Evolutionary conservation across 1,140 invertebrate species (phyloP).

Genomic region (Diabrotica undecimpunctata): DNA sequence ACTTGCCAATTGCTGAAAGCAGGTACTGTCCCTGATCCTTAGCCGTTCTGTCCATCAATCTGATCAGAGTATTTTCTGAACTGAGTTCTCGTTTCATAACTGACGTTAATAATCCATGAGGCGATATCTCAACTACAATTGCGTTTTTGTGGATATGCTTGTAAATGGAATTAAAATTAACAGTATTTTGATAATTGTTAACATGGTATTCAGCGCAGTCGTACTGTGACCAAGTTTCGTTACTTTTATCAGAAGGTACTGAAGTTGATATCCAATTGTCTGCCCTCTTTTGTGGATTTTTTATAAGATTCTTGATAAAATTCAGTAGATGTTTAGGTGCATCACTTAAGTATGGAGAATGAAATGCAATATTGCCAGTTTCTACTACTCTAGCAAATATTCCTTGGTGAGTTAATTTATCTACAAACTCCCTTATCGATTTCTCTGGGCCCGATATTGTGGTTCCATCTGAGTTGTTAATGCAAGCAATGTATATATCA

Average conservation of each 20-base stretch:
- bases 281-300: constrained; percentile 71
- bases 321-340: constrained; percentile 64
- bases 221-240: constrained; percentile 66
- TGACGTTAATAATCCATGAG: constrained; percentile 83
- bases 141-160: constrained; percentile 81
- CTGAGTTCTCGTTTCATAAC: constrained; percentile 54
- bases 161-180: constrained; percentile 77
- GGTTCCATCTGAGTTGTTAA: constrained; percentile 86
- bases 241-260: constrained; percentile 80
- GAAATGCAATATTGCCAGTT: constrained; percentile 86
- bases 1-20: constrained; percentile 70
- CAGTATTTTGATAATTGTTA: constrained; percentile 87
- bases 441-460: constrained; percentile 84
- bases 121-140: constrained; percentile 87
- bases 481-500: constrained; percentile 84
- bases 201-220: constrained; percentile 92
- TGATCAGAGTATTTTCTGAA: background rate
- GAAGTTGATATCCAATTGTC: constrained; percentile 86
- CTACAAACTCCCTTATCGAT: constrained; percentile 66
- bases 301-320: constrained; percentile 64
- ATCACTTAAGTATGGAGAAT: constrained; percentile 84
- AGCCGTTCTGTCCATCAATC: constrained; percentile 36
- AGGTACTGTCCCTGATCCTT: constrained; percentile 66
- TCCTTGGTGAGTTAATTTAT: constrained; percentile 65
- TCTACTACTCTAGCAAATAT: constrained; percentile 86